Base-by-base conservation (phyloP, 30 jellyfish, hydroid and myxozoan species). In the Aurelia coerulea region DNA sequence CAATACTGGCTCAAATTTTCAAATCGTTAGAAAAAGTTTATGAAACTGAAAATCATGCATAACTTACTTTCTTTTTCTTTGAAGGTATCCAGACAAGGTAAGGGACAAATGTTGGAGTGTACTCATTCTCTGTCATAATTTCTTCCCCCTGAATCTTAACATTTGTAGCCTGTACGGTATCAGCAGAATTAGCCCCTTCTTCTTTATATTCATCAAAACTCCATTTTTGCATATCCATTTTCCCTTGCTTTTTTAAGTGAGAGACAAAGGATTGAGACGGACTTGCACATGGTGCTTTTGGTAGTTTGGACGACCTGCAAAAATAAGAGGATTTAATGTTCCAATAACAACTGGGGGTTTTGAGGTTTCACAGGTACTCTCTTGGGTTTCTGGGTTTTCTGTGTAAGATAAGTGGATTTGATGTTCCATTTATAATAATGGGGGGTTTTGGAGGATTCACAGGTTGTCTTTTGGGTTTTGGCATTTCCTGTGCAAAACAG, bases 1-100 rank as follows among this genome's bases (percentile, higher is more conserved):
- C n/a, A n/a, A n/a, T n/a, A n/a, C n/a, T n/a, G n/a, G n/a, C n/a
- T n/a, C n/a, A n/a, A n/a, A n/a, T n/a, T n/a, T n/a, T n/a, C n/a
- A n/a, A n/a, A n/a, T n/a, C n/a, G n/a, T n/a, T n/a, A n/a, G n/a
- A n/a, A n/a, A n/a, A n/a, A n/a, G n/a, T n/a, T n/a, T n/a, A n/a
- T n/a, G n/a, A n/a, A n/a, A n/a, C n/a, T n/a, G n/a, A n/a, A n/a
- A n/a, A n/a, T n/a, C n/a, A n/a, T 46, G 13, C 56, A 6, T 8
- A 46, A 46, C 56, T 4, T 46, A 46, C 56, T 9, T 46, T 64
- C 19, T 56, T 73, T 68, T 75, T 84, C 51, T 84, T 84, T n/a
- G 93, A 73, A 5, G 93, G 93, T 11, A 84, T 64, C 93, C 93
- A 84, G 14, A 84, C 68, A 51, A 84, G 65, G 53, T 73, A 84